Base-by-base conservation (phyloP, 2,797 vertebrate species). In the Aplochiton taeniatus region DNA sequence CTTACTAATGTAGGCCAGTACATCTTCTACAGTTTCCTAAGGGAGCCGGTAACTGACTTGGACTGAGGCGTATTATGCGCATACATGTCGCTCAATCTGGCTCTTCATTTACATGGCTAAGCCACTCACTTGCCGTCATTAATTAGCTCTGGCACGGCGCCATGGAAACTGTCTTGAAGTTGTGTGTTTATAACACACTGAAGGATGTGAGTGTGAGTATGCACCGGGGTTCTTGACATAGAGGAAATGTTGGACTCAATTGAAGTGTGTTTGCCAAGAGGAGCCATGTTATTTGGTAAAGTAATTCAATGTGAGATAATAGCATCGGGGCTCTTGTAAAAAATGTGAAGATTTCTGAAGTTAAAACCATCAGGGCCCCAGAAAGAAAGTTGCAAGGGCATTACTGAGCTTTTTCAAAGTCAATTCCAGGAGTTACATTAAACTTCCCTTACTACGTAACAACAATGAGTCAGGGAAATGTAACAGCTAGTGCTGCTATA, bases 51-150 rank as follows among this genome's bases (percentile, higher is more conserved):
- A 72, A 84, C 81, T 65, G 72, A 73, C 70, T 49, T 66, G 69
- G 68, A 61, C 73, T 56, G 70, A 6, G 55, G 68, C 56, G 53
- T 51, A 70, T 80, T 72, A 74, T 69, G n/a, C 8, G 19, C 11
- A 4, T 12, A 50, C 12, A 1, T 72, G 63, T 68, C 65, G 58
- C 70, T 11, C 20, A 20, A 85, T 83, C 77, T 67, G 65, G 12
- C 52, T 19, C 31, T 65, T 85, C 68, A 81, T 88, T 86, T 83
- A 70, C 84, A 84, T 79, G 58, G 66, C 65, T 78, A 76, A 78
- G 4, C 59, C 4, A 58, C 79, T 86, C 69, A 86, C 81, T 84
- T 83, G 73, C 70, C 72, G 75, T 50, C 62, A 58, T 71, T 80
- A 74, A 87, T 83, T 75, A 74, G 53, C 61, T 62, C n/a, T 71